phyloP scores from a whole-genome alignment of 1,140 invertebrate species.

The Drosophila auraria region DNA sequence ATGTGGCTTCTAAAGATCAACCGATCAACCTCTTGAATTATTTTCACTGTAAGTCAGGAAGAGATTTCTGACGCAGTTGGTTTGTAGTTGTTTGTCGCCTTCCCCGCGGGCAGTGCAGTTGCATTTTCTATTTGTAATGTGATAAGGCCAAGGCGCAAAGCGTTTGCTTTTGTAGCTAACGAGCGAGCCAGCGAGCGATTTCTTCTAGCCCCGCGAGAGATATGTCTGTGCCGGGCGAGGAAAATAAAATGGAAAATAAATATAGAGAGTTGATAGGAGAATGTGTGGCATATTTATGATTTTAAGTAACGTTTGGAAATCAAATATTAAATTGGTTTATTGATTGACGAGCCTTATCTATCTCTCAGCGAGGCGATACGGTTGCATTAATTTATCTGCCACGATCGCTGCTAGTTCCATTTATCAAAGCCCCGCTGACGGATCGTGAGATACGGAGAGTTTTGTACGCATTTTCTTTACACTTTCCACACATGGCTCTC shows the following conservation, averaged over 20 bases:
- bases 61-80: conserved; percentile 1
- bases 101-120: conserved; percentile 32
- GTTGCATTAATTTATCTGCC: conserved; percentile 36
- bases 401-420: conserved; percentile 33
- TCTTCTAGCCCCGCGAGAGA: neutral
- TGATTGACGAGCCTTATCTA: conserved; percentile 23
- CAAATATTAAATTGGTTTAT: conserved; percentile 26
- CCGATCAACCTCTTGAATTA: neutral
- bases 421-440: conserved; percentile 34
- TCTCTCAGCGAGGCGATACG: neutral
- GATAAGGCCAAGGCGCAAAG: conserved; percentile 66
- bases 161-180: conserved; percentile 54
- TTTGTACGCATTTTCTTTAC: conserved; percentile 31
- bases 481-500: conserved; percentile 4
- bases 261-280: conserved; percentile 1
- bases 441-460: conserved; percentile 36
- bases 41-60: conserved; percentile 1
- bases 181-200: neutral
- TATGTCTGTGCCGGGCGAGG: neutral
- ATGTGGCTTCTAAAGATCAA: neutral
- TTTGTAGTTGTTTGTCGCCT: conserved; percentile 14
- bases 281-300: conserved; percentile 28
- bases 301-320: conserved; percentile 2
- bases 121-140: conserved; percentile 76
- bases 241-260: conserved; percentile 12